Percentiles rank a stretch among this genome's conserved stretches.
phyloP scores from a whole-genome alignment of 92 coral and sea anemone species.

The Zoanthus gigantus region DNA sequence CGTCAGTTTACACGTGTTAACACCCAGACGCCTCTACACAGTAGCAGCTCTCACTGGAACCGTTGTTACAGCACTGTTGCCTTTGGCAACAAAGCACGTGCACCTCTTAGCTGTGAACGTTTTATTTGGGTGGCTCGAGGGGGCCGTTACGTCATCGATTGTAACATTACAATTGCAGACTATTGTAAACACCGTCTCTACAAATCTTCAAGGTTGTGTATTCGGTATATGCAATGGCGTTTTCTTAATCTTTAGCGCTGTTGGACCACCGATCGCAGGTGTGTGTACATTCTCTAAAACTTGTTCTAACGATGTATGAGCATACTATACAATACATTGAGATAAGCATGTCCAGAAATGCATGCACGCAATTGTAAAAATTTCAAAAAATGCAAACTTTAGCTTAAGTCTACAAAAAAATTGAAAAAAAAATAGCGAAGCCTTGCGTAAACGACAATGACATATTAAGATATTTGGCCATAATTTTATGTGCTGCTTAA shows the following conservation, averaged over 20 bases:
- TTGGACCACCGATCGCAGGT: conserved; percentile 27
- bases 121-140: conserved; percentile 7
- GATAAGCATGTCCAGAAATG: too few species aligned
- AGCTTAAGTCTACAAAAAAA: too few species aligned
- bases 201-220: background rate
- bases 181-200: background rate
- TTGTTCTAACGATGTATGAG: too few species aligned
- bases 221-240: background rate
- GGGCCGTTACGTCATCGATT: background rate
- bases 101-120: background rate
- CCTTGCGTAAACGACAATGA: too few species aligned
- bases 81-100: background rate
- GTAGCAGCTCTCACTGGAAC: background rate
- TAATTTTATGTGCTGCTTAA: too few species aligned
- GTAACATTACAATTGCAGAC: background rate
- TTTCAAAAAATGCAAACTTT: background rate
- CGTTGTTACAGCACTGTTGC: conserved; percentile 1
- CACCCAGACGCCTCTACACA: background rate
- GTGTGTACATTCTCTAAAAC: background rate
- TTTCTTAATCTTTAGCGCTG: background rate
- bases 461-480: too few species aligned
- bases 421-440: too few species aligned
- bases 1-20: background rate
- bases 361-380: too few species aligned
- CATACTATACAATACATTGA: background rate